These are phyloP conservation scores for Caligus rogercresseyi DNA, from an alignment of 1,140 invertebrate species.

Conservation along the genomic window DNA sequence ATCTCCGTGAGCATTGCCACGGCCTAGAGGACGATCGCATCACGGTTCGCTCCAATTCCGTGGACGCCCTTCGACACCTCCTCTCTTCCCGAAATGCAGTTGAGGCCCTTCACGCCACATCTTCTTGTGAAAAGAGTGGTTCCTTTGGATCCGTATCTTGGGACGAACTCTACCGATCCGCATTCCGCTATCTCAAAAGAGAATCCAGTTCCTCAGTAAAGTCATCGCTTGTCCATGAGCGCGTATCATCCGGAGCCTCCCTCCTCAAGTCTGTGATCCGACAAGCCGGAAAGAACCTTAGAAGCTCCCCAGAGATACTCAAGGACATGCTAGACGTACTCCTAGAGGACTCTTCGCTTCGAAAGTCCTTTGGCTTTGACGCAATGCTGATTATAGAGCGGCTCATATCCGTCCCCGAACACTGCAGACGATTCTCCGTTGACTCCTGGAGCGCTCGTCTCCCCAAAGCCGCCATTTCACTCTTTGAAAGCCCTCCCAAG, in stretches of 20 bases:
- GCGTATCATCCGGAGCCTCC: no score
- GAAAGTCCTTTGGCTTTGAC: neutral
- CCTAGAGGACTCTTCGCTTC: neutral
- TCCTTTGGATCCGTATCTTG: neutral
- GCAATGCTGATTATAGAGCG: neutral
- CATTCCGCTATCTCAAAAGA: neutral
- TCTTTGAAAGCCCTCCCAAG: neutral
- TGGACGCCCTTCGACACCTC: neutral
- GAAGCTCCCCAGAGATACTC: neutral
- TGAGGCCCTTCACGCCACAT: neutral
- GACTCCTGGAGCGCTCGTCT: neutral
- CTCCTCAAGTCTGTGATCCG: neutral
- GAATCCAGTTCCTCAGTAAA: no score
- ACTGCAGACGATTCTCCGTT: neutral
- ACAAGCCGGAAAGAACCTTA: neutral
- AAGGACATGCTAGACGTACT: neutral
- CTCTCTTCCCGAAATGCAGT: neutral
- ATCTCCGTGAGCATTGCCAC: neutral
- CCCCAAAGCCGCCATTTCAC: neutral
- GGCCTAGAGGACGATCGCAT: neutral
- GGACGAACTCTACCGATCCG: neutral
- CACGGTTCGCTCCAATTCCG: neutral
- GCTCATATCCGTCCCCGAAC: neutral
- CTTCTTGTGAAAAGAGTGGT: neutral
- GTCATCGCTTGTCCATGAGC: no score